phyloP scores from a whole-genome alignment of 2,797 vertebrate species.

The Dryobates pubescens region DNA sequence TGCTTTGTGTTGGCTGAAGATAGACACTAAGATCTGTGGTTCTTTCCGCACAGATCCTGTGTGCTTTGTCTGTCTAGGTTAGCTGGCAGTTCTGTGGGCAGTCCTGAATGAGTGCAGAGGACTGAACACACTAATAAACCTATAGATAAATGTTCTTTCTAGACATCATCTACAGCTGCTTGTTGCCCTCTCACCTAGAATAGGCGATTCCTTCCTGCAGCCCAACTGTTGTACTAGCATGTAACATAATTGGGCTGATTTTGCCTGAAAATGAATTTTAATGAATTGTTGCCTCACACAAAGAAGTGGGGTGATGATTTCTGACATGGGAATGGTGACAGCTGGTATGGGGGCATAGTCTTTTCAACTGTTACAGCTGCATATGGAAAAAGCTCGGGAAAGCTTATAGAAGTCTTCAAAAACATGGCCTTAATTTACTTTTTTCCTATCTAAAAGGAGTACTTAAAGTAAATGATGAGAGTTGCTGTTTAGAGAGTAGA shows the following conservation, averaged over 20 bases:
- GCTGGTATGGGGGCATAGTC: not conserved
- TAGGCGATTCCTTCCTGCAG: not conserved
- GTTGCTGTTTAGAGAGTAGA: not conserved
- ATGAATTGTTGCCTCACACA: not conserved
- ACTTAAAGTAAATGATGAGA: not conserved
- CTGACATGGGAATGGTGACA: not conserved
- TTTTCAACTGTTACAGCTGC: not conserved
- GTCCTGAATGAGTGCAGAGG: not conserved
- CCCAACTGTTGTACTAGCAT: not conserved
- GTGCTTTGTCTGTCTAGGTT: not conserved
- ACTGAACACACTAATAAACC: not conserved
- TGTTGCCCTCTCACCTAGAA: not conserved
- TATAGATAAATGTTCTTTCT: not conserved
- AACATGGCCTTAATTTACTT: not conserved
- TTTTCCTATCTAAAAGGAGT: not conserved
- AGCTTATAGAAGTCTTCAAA: not conserved
- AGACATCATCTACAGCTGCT: not conserved
- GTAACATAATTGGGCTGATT: not conserved
- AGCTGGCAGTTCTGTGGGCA: not conserved
- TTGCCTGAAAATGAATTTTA: not conserved
- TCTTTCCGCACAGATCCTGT: not conserved
- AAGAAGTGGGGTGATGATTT: not conserved
- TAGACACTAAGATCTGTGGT: fast-evolving
- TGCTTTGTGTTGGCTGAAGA: not conserved
- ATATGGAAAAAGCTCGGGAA: not conserved